phyloP scores from a whole-genome alignment of 2,888 invertebrate species.

The Leptogaster cylindrica region DNA sequence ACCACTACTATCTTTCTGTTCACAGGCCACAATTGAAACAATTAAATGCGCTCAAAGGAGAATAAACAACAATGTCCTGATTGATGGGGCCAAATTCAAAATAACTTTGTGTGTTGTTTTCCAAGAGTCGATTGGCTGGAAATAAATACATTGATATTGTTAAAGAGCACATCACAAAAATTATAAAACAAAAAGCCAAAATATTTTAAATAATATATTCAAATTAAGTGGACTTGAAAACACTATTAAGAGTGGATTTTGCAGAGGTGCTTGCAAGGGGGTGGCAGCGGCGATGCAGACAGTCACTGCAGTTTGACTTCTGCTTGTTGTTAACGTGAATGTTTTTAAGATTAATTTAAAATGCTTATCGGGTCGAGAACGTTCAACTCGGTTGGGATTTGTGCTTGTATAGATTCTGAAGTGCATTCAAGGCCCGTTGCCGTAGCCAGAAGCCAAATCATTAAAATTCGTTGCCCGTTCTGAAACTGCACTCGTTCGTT shows the following conservation, averaged over 20 bases:
- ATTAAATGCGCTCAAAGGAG: neutral
- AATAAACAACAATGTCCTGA: neutral
- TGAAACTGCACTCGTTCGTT: neutral
- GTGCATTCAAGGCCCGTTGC: conserved; percentile 16
- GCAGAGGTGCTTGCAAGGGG: neutral
- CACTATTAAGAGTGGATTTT: too few species aligned
- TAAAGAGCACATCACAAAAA: neutral
- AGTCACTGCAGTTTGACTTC: neutral
- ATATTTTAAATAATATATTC: too few species aligned
- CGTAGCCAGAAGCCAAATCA: neutral
- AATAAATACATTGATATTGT: neutral
- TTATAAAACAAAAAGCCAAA: neutral
- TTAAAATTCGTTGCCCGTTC: neutral
- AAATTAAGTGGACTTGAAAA: too few species aligned
- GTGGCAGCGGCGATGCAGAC: neutral
- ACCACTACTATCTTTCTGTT: neutral
- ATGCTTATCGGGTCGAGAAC: conserved; percentile 28
- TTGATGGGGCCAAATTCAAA: conserved; percentile 24
- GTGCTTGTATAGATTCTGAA: conserved; percentile 11
- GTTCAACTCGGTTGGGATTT: conserved; percentile 15
- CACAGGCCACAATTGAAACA: neutral
- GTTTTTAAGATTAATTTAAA: conserved; percentile 27
- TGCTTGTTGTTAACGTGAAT: neutral
- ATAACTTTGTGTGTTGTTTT: neutral
- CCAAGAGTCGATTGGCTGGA: conserved; percentile 22